These are phyloP conservation scores for Tolypeutes matacus DNA, from an alignment of 2,797 vertebrate species.

Conservation along the genomic window DNA sequence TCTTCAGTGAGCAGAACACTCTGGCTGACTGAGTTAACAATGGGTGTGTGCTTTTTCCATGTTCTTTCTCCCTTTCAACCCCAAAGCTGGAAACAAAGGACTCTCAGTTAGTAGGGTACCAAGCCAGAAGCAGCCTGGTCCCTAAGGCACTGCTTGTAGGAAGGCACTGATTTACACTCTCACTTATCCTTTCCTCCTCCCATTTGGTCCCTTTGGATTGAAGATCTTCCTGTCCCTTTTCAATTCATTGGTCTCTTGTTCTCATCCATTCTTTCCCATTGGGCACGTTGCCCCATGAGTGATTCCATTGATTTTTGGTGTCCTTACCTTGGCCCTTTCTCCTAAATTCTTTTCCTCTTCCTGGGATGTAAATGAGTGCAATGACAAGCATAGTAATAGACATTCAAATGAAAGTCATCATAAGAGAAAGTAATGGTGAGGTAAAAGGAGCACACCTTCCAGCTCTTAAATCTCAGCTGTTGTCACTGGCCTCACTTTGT, in stretches of 20 bases:
- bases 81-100: not conserved
- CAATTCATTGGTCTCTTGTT: not conserved
- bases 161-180: not conserved
- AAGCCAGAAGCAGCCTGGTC: not conserved
- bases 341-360: not conserved
- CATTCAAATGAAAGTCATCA: not conserved
- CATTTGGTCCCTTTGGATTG: not conserved
- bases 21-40: too few relatives aligned
- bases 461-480: not conserved
- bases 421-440: not conserved
- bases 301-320: not conserved
- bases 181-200: not conserved
- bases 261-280: not conserved
- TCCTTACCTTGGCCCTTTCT: not conserved
- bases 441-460: not conserved
- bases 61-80: not conserved
- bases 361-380: not conserved
- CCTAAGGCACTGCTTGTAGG: accelerated
- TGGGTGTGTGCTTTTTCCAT: not conserved
- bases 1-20: not conserved
- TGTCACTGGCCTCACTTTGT: not conserved
- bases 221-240: not conserved
- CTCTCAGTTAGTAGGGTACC: too few relatives aligned
- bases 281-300: too few relatives aligned
- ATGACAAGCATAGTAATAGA: too few relatives aligned